Percentiles rank a stretch among this genome's conserved stretches.
These are phyloP conservation scores for Clanis bilineata DNA, from an alignment of 2,888 invertebrate species.

Conservation along the genomic window DNA sequence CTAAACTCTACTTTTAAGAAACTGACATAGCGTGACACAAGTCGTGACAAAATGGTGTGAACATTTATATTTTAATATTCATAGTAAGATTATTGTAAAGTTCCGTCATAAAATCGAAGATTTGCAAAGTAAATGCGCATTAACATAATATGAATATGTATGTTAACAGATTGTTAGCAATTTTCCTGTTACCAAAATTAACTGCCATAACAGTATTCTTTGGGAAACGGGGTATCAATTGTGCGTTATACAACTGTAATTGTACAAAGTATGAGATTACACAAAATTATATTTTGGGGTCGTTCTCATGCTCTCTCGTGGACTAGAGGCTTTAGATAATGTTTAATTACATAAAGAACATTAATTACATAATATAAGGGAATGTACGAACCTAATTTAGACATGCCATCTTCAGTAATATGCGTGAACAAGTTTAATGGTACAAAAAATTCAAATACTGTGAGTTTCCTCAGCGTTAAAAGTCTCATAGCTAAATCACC, in stretches of 20 bases:
- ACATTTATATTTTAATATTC: not conserved
- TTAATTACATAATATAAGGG: conserved; percentile 31
- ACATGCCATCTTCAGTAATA: conserved; percentile 16
- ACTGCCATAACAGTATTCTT: conserved; percentile 3
- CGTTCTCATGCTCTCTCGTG: conserved; percentile 28
- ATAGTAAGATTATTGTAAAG: not conserved
- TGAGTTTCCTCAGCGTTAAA: not conserved
- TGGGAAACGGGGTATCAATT: conserved; percentile 10
- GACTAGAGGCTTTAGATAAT: conserved; percentile 29
- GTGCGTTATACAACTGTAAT: conserved; percentile 12
- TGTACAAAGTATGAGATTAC: conserved; percentile 1
- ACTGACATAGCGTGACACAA: no score
- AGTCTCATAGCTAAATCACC: not conserved
- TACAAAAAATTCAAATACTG: conserved; percentile 1
- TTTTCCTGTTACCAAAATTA: conserved; percentile 10
- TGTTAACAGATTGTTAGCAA: not conserved
- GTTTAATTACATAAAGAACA: conserved; percentile 31
- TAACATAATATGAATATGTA: conserved; percentile 10
- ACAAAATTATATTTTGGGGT: conserved; percentile 22
- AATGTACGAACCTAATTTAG: conserved; percentile 24
- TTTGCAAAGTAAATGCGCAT: not conserved
- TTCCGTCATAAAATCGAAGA: not conserved
- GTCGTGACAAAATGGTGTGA: not conserved
- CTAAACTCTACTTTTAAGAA: no score
- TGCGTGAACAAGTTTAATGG: conserved; percentile 3